Conservation (phyloP, 1,140 invertebrate species). For the Hycleus phaleratus region DNA sequence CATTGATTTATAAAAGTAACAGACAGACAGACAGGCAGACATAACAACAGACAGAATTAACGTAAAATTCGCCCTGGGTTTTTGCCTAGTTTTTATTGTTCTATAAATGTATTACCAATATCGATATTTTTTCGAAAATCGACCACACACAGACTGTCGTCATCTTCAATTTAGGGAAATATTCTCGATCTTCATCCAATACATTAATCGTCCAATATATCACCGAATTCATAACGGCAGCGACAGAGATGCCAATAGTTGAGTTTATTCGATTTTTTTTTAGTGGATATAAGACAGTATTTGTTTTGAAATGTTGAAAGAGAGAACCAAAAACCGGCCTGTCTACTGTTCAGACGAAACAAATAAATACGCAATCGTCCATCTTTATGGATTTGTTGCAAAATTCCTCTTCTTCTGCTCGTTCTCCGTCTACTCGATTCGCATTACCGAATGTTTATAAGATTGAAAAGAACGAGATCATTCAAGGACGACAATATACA, state of each 20-base stretch:
- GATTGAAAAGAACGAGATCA: background rate
- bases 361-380: constrained; percentile 27
- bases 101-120: too few species aligned
- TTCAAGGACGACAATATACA: background rate
- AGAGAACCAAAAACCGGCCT: constrained; percentile 20
- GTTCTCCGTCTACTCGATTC: constrained; percentile 12
- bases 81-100: constrained; percentile 1
- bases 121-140: too few species aligned
- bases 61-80: background rate
- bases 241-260: too few species aligned
- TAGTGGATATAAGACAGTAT: too few species aligned
- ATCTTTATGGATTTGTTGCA: constrained; percentile 35
- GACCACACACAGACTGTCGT: too few species aligned
- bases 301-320: too few species aligned
- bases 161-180: too few species aligned
- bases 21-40: too few species aligned
- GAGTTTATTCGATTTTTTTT: too few species aligned
- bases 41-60: background rate
- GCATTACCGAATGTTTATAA: constrained; percentile 13
- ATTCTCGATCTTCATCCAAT: too few species aligned
- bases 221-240: too few species aligned
- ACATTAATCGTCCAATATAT: too few species aligned
- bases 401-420: constrained; percentile 26
- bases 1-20: background rate
- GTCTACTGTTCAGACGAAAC: constrained; percentile 30